These are phyloP conservation scores for Drosophila longiperda DNA, from an alignment of 2,888 invertebrate genomes.

Conservation along the genomic window DNA sequence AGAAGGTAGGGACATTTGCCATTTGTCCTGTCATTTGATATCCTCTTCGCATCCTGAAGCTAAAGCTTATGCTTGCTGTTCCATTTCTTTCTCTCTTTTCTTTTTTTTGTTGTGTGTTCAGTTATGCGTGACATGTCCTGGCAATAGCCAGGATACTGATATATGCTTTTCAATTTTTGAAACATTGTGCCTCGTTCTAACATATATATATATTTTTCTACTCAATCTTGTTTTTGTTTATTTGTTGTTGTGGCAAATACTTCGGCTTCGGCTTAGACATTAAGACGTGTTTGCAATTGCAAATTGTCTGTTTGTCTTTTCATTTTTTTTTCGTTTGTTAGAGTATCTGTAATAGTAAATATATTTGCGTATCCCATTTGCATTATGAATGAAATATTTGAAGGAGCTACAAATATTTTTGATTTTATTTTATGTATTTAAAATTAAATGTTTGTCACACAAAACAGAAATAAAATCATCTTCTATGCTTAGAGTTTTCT, in stretches of 20 bases:
- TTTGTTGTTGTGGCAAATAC: slow-evolving; percentile 49
- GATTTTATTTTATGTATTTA: background rate
- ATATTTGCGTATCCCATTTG: slow-evolving; percentile 38
- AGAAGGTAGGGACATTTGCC: slow-evolving; percentile 50
- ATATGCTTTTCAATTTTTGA: slow-evolving; percentile 72
- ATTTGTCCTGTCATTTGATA: slow-evolving; percentile 76
- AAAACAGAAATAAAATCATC: background rate
- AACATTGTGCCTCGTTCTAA: slow-evolving; percentile 36
- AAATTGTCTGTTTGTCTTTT: slow-evolving; percentile 18
- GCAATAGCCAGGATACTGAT: slow-evolving; percentile 67
- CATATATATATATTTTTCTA: slow-evolving; percentile 12
- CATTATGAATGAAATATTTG: slow-evolving; percentile 24
- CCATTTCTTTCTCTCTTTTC: slow-evolving; percentile 2
- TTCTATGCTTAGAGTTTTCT: background rate
- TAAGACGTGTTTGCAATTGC: slow-evolving; percentile 52
- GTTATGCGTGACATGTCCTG: slow-evolving; percentile 68
- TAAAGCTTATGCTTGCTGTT: slow-evolving; percentile 57
- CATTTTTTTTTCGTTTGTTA: background rate
- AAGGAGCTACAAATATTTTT: background rate
- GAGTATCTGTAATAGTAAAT: slow-evolving; percentile 18
- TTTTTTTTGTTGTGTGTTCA: slow-evolving; percentile 40
- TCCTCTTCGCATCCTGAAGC: slow-evolving; percentile 62
- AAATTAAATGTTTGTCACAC: background rate
- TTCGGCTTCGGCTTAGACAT: slow-evolving; percentile 35
- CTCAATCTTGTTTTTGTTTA: slow-evolving; percentile 32